These are phyloP conservation scores for Mythimna pallens DNA, from an alignment of 2,888 invertebrate species.

Conservation along the genomic window DNA sequence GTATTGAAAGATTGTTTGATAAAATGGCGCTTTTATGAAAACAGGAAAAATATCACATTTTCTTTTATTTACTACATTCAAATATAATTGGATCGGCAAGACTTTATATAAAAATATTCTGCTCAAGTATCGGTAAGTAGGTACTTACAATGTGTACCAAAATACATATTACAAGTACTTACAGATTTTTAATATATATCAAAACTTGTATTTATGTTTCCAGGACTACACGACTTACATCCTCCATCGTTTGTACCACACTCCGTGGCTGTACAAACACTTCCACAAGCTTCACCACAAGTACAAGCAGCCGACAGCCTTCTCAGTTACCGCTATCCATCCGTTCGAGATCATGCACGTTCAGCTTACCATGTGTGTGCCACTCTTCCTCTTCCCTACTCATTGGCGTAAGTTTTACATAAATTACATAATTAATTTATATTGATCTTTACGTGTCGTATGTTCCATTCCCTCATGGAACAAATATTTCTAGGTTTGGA, in stretches of 20 bases:
- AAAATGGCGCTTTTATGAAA: neutral
- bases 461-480: too few species aligned
- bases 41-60: conserved; percentile 19
- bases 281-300: conserved; percentile 94
- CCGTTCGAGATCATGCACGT: conserved; percentile 93
- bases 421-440: too few species aligned
- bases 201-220: conserved; percentile 41
- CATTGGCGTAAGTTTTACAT: conserved; percentile 91
- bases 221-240: conserved; percentile 92
- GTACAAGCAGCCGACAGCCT: conserved; percentile 94
- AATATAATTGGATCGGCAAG: conserved; percentile 1
- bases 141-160: neutral
- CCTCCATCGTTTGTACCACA: conserved; percentile 92
- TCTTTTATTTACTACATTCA: neutral
- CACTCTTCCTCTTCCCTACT: conserved; percentile 91
- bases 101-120: neutral
- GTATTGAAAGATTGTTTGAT: too few species aligned
- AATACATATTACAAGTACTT: neutral
- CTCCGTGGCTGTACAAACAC: conserved; percentile 92
- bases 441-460: too few species aligned
- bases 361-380: conserved; percentile 91
- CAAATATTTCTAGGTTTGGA: too few species aligned
- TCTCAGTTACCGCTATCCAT: conserved; percentile 94
- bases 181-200: neutral
- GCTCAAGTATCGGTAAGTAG: neutral